Evolutionary conservation across 2,113 vertebrate genomes (phyloP), one percentile per base, ranked within the genome.

Genomic region (Apistogramma diplotaenia): DNA sequence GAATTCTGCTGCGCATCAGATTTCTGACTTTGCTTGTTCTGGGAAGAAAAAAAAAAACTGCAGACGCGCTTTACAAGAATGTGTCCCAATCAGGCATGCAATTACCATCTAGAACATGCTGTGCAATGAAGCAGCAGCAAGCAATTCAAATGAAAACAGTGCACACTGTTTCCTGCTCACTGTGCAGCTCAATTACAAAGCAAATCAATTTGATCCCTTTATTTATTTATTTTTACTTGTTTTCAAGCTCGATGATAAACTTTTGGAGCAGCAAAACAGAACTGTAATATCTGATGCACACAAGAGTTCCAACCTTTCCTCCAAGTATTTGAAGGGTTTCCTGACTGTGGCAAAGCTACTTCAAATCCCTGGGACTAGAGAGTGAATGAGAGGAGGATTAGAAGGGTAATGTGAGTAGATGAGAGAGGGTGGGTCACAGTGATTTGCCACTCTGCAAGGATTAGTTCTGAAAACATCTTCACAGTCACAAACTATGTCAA

Each of bases 361-460:
- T 91, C 82, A 96, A 96, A 96, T 96, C 93, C 85, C 86, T 72
- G 78, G 82, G 89, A 94, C 93, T 93, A 94, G 90, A 90, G 94
- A 95, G 94, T 90, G 93, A 97, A 95, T 15, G 78, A 93, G 91
- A 89, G 87, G 78, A 80, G 94, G 95, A 97, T 97, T 97, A 96
- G 93, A 94, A 85, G 93, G 91, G 93, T 96, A 96, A 96, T 96
- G 93, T 95, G 78, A 75, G 76, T 61, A 93, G 95, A 96, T 95
- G 92, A 96, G 88, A 84, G 83, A 77, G 70, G 81, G 78, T 83
- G 85, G 94, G 95, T 94, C 90, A 89, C 81, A 89, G 89, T 86
- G 94, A 92, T 92, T 93, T 92, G 90, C 86, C 93, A 93, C 95
- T 84, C 83, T 93, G 92, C 92, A 78, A 92, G 94, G 96, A 96